These are phyloP conservation scores for Pachypeltis micranthus DNA, from an alignment of 1,140 invertebrate species.

Conservation along the genomic window DNA sequence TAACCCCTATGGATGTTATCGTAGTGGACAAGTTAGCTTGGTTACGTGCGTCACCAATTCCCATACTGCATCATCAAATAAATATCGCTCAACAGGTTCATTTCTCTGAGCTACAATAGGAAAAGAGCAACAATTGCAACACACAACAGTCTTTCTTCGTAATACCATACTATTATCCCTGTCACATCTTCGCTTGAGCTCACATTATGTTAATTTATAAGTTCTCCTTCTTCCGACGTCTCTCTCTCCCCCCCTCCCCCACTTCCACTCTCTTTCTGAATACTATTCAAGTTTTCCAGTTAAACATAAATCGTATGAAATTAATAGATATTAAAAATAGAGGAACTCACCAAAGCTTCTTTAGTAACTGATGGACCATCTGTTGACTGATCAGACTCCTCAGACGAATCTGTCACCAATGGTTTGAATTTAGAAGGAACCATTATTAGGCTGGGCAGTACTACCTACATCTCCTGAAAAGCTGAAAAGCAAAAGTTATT, in stretches of 20 bases:
- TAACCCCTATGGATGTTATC: too few relatives aligned
- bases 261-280: too few relatives aligned
- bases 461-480: too few relatives aligned
- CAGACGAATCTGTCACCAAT: slow-evolving; percentile 24
- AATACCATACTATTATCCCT: not conserved
- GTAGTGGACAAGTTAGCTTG: too few relatives aligned
- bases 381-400: slow-evolving; percentile 24
- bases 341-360: slow-evolving; percentile 27
- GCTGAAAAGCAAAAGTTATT: not conserved
- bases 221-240: not conserved
- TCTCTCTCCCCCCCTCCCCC: not conserved
- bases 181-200: not conserved
- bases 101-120: too few relatives aligned
- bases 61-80: too few relatives aligned
- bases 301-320: too few relatives aligned
- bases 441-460: slow-evolving; percentile 6
- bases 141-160: too few relatives aligned
- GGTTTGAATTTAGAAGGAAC: slow-evolving; percentile 25
- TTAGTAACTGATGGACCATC: slow-evolving; percentile 25
- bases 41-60: too few relatives aligned
- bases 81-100: too few relatives aligned
- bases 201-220: not conserved
- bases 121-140: too few relatives aligned
- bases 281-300: too few relatives aligned
- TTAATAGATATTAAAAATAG: slow-evolving; percentile 4